Conservation (phyloP, 2,888 invertebrate genomes). For the Epirrhoe alternata region DNA sequence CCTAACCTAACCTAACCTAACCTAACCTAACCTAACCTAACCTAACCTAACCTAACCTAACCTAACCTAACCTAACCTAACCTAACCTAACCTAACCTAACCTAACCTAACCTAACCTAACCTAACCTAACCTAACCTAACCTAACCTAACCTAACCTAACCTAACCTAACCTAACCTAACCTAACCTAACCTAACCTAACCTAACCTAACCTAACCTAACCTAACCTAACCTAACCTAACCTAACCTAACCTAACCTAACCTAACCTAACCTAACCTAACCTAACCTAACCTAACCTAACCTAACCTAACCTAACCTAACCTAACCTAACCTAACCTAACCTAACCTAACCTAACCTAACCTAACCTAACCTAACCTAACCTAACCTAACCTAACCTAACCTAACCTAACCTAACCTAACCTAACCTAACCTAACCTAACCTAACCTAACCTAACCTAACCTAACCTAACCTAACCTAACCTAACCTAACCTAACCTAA, state of each 20-base stretch:
- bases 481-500: constrained; percentile 18
- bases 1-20: constrained; percentile 19
- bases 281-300: constrained; percentile 16
- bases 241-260: constrained; percentile 8
- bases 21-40: constrained; percentile 19
- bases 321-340: constrained; percentile 18
- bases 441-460: constrained; percentile 18
- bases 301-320: constrained; percentile 16
- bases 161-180: constrained; percentile 17
- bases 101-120: constrained; percentile 19
- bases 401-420: constrained; percentile 18
- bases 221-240: constrained; percentile 17
- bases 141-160: constrained; percentile 19
- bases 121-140: constrained; percentile 19
- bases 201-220: constrained; percentile 19
- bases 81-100: constrained; percentile 19
- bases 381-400: constrained; percentile 18
- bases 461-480: constrained; percentile 18
- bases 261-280: constrained; percentile 16
- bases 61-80: constrained; percentile 19
- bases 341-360: constrained; percentile 18
- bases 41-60: constrained; percentile 19
- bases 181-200: constrained; percentile 12
- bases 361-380: constrained; percentile 18
- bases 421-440: constrained; percentile 18